Conservation (phyloP, 2,113 vertebrate genomes). For the Pituophis catenifer region DNA sequence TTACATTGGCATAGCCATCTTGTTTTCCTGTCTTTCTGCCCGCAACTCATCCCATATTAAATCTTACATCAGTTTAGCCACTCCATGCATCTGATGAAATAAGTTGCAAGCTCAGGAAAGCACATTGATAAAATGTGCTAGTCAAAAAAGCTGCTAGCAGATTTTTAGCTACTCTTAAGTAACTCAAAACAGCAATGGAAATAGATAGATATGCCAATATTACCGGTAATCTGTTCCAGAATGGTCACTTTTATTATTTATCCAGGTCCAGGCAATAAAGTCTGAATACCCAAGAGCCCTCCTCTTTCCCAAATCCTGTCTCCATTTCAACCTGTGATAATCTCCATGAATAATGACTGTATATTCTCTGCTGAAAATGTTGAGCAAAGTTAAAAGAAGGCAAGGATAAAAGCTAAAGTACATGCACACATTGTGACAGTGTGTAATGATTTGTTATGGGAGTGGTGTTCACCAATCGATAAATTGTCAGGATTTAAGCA, state of each 20-base stretch:
- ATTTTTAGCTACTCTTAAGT: background rate
- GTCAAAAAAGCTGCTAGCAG: background rate
- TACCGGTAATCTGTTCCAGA: background rate
- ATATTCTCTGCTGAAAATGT: background rate
- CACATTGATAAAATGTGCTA: background rate
- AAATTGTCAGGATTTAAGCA: background rate
- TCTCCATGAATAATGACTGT: background rate
- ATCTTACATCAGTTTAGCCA: background rate
- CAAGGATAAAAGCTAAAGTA: background rate
- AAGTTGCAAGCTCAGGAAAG: background rate
- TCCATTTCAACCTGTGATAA: background rate
- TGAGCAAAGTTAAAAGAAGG: background rate
- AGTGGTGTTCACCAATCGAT: background rate
- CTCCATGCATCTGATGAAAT: background rate
- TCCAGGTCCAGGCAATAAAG: background rate
- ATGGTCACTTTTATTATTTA: background rate
- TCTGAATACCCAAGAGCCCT: background rate
- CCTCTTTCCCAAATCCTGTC: background rate
- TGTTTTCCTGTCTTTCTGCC: background rate
- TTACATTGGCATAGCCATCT: background rate
- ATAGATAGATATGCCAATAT: background rate
- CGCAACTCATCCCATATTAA: background rate
- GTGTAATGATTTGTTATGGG: background rate
- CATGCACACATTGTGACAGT: background rate
- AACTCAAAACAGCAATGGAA: background rate